A percentile compares a stretch with the other conserved stretches of the same genome.
Evolutionary conservation across 2,888 invertebrate genomes (phyloP).

Genomic region (Athripsodes cinereus): DNA sequence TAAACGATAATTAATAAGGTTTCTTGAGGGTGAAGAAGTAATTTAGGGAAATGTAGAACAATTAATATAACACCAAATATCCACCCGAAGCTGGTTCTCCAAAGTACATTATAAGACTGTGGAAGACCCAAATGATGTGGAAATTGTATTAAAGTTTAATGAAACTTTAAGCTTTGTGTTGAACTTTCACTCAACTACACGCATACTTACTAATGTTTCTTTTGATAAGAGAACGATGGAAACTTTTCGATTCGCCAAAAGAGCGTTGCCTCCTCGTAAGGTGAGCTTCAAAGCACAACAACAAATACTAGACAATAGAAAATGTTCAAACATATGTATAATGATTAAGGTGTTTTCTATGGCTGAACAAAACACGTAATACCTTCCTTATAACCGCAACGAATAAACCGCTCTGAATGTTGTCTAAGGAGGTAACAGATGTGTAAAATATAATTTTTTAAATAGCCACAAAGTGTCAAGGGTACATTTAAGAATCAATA

Average conservation of each 20-base stretch:
- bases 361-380: too few species aligned
- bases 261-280: not conserved
- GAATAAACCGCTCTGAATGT: too few species aligned
- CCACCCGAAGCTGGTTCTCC: not conserved
- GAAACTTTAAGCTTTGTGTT: constrained; percentile 5
- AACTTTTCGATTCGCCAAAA: not conserved
- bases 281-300: not conserved
- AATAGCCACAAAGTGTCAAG: too few species aligned
- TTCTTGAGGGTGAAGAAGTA: not conserved
- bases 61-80: constrained; percentile 4
- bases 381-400: too few species aligned
- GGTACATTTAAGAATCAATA: too few species aligned
- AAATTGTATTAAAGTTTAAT: constrained; percentile 5
- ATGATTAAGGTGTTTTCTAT: too few species aligned
- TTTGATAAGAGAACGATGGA: not conserved
- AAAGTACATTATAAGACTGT: not conserved
- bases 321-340: not conserved
- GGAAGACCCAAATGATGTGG: constrained; percentile 9
- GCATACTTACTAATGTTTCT: not conserved
- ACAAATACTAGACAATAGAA: not conserved
- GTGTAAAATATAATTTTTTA: too few species aligned
- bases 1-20: constrained; percentile 1
- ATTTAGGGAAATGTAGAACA: constrained; percentile 8
- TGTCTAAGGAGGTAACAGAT: too few species aligned
- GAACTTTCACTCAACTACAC: not conserved